Evolutionary conservation across 2,888 invertebrate genomes (phyloP).

Genomic region (Nymphalis c-album): DNA sequence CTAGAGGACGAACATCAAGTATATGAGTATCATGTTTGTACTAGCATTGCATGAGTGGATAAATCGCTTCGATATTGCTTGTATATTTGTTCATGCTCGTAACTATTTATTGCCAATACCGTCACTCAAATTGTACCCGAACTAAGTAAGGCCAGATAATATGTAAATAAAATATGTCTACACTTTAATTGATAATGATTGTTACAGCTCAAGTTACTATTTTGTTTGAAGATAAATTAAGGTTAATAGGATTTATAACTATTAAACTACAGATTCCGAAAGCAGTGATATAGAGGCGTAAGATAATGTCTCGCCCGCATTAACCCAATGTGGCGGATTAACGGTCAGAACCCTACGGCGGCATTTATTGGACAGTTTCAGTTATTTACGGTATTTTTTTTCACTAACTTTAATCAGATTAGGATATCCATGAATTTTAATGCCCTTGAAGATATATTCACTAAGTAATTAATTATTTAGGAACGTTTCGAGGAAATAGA

Average conservation of each 20-base stretch:
- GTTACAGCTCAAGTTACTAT: not conserved
- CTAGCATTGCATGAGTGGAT: too few species aligned
- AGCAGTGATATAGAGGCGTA: conserved; percentile 38
- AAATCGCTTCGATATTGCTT: too few species aligned
- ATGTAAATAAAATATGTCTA: too few species aligned
- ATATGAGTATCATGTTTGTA: too few species aligned
- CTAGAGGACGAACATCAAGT: too few species aligned
- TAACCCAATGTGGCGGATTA: conserved; percentile 41
- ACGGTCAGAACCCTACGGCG: conserved; percentile 39
- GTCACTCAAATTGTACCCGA: too few species aligned
- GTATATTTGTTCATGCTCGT: too few species aligned
- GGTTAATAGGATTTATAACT: conserved; percentile 28
- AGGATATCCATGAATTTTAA: conserved; percentile 29
- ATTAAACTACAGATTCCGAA: conserved; percentile 33
- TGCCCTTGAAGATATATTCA: conserved; percentile 2
- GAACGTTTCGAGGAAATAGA: not conserved
- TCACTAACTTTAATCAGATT: conserved; percentile 33
- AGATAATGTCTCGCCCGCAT: conserved; percentile 40
- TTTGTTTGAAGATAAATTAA: conserved; percentile 22
- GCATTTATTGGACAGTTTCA: conserved; percentile 41
- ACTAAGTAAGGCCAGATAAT: too few species aligned
- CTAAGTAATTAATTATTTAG: not conserved
- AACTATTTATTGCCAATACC: too few species aligned
- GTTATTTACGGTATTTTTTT: conserved; percentile 37
- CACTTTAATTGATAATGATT: not conserved